These are phyloP conservation scores for Sympetrum striolatum DNA, from an alignment of 2,888 invertebrate genomes.

Conservation along the genomic window DNA sequence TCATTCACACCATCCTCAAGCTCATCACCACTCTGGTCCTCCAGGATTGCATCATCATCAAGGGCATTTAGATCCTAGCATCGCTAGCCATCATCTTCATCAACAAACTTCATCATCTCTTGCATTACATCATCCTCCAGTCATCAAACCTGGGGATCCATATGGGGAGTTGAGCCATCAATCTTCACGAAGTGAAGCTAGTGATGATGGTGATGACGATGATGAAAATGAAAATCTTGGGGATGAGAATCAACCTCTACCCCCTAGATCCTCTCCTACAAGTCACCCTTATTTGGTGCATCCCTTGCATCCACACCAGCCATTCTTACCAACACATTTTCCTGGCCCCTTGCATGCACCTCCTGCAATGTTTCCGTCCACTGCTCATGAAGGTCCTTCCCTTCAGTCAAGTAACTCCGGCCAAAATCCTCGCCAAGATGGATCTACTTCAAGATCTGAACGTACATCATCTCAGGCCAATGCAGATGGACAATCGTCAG, in stretches of 20 bases:
- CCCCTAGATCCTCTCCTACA: constrained; percentile 1
- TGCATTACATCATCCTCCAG: constrained; percentile 3
- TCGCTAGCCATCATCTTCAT: constrained; percentile 43
- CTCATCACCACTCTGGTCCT: constrained; percentile 61
- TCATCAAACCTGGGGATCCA: constrained; percentile 44
- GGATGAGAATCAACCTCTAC: constrained; percentile 44
- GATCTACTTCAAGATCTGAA: background rate
- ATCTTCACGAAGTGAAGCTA: background rate
- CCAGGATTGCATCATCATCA: constrained; percentile 77
- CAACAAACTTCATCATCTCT: background rate
- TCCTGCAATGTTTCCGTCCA: constrained; percentile 32
- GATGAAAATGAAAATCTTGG: constrained; percentile 19
- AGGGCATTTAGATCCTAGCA: constrained; percentile 61
- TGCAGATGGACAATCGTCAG: background rate
- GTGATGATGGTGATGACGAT: constrained; percentile 9
- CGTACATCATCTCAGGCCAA: background rate
- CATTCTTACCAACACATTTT: constrained; percentile 19
- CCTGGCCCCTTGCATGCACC: constrained; percentile 20
- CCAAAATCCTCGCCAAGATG: background rate
- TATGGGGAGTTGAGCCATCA: constrained; percentile 44
- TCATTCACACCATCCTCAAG: constrained; percentile 64
- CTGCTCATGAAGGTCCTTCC: constrained; percentile 6
- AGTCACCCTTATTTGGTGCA: constrained; percentile 26
- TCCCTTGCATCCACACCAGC: constrained; percentile 30
- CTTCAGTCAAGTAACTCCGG: background rate